Base-by-base conservation (phyloP, 2,888 invertebrate genomes). In the Autographa pulchrina region DNA sequence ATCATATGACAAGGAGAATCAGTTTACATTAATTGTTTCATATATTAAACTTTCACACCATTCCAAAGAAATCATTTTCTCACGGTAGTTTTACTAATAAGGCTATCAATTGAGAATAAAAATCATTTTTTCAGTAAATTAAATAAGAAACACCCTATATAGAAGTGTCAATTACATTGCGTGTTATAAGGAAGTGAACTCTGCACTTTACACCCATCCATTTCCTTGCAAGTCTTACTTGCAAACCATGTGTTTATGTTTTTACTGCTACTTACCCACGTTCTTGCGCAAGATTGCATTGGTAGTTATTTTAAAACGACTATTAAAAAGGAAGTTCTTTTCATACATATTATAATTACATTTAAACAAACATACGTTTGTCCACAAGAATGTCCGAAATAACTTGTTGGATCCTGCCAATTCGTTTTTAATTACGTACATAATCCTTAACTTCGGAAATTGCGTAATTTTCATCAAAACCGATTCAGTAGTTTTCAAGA, bases 211-310 rank as follows among this genome's bases (percentile, higher is more conserved):
- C 8, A 31, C 31, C 38, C 63, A 69, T 66, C 41, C 48, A 56
- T 25, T 20, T 38, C 35, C 48, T 48, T 59, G 41, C 31, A 65
- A 58, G 31, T 67, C 59, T 62, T 65, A 75, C 59, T 73, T 68
- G 64, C 58, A 18, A 71, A 74, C 68, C 69, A 70, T 74, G 61
- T 62, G 32, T 65, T 64, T 70, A 68, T 67, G 59, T 60, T 65
- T 59, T 59, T 68, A 75, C 70, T 73, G 58, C 35, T 31, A 16
- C 38, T 18, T 59, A 65, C 70, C 64, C 77, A 84, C 81, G 68
- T 65, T 76, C 74, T 83, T 84, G 74, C 69, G 72, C 72, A 82
- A 84, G 62, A 35, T 66, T 71, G n/a, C 61, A 60, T 43, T 54
- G 70, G 72, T n/a, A 48, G 41, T 76, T 75, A 48, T 72, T 71